Base-by-base conservation (phyloP, 2,888 invertebrate species). In the Willowsia nigromaculata region DNA sequence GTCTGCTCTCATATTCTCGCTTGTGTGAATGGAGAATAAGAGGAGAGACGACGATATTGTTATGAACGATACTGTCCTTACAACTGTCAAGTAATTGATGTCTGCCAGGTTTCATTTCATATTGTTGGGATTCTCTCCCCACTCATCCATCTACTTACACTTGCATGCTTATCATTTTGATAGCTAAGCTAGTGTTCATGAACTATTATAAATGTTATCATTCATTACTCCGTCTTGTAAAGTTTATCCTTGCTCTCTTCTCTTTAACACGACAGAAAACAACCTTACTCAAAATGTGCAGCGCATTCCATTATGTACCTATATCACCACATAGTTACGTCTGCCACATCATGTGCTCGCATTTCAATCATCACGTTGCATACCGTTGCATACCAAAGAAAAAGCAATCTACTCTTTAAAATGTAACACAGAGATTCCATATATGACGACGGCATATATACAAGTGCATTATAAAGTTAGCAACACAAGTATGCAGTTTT, bases 21-120 rank as follows among this genome's bases (percentile, higher is more conserved):
- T 40, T 56, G 37, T 59, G 40, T 59, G 62, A 40, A 85, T 62
- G 65, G n/a, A 43, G 30, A 85, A 40, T 9, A 33, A 56, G 33
- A 84, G 47, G 37, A 40, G 81, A 62, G 25, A 33, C 18, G 62
- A 59, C 27, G 27, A 40, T 30, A 33, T 47, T 33, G 40, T 25
- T 76, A 76, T 30, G 76, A 50, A 76, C 50, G 76, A 80, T 25
- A 59, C 33, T 37, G 40, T 59, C 59, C 59, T 40, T 80, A 56
- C 62, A n/a, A 76, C 59, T 85, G 74, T 85, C 76, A 65, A 47
- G 56, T 81, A 87, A 88, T 88, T 88, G 87, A 88, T 88, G 87
- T 71, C 18, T 81, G 82, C 85, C 74, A 74, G 71, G 74, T 85
- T 85, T 59, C 43, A 50, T 37, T 40, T 80, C 30, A 50, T 50